Base-by-base conservation (phyloP, 1,140 invertebrate species). In the Bombus sibiricus region DNA sequence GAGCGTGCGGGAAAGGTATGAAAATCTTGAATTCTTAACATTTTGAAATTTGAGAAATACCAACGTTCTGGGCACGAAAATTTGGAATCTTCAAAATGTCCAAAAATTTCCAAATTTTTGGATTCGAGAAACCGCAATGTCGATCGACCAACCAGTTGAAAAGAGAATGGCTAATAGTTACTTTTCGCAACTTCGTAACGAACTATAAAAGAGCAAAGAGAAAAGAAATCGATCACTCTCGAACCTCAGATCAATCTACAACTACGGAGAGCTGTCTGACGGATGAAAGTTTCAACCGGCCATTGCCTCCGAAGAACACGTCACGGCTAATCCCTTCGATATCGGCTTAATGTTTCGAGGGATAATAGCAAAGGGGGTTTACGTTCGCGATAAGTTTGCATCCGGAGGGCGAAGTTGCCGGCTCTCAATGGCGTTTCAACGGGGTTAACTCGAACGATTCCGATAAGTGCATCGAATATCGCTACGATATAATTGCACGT, bases 271-370 rank as follows among this genome's bases (percentile, higher is more conserved):
- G 13, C 2, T 34, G 73, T 1, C 9, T 53, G 18, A 57, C 79
- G 32, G 32, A 34, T 66, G 64, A 57, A 74, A 82, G n/a, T 59
- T 59, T 47, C 71, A 39, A 74, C 43, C 80, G 69, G 25, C 25
- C n/a, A 47, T 75, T 47, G 15, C n/a, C 32, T 53, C 4, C 47
- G 72, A 43, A 34, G 53, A 82, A 64, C 79, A 15, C 81, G 77
- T 83, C 79, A 37, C 69, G n/a, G 39, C 39, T 87, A 86, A 88
- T 88, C 87, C 69, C 22, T 77, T 82, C 73, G 75, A 83, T 80
- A 88, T 85, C 73, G 34, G 37, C 68, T 87, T 83, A 84, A 79
- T 64, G 71, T 84, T 84, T 83, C 73, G 66, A 32, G 3, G 43
- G 80, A 88, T 88, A 79, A 87, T 83, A 82, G 72, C 71, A 32